phyloP scores from a whole-genome alignment of 2,113 vertebrate genomes.

The Sterrhoptilus dennistouni region DNA sequence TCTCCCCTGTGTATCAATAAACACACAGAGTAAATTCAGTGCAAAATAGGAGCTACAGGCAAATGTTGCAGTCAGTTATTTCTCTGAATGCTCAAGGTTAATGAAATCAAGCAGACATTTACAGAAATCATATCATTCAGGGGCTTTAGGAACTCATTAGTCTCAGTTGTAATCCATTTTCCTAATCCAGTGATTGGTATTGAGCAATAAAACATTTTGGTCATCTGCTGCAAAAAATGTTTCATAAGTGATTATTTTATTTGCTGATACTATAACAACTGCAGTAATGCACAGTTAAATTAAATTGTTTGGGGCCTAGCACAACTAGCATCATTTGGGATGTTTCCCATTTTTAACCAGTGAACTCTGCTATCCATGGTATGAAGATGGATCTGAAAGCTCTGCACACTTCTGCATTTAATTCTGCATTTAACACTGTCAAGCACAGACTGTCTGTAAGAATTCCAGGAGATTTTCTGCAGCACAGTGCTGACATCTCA shows the following conservation, averaged over 20 bases:
- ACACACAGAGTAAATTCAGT: neutral
- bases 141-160: conserved; percentile 22
- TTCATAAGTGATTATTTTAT: neutral
- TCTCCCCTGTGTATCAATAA: neutral
- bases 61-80: neutral
- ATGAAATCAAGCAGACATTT: neutral
- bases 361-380: neutral
- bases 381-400: neutral
- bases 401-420: neutral
- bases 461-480: neutral
- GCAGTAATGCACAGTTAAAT: neutral
- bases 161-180: conserved; percentile 39
- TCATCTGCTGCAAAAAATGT: conserved; percentile 13
- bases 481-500: neutral
- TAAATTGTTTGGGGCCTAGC: neutral
- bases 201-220: neutral
- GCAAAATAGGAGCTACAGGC: neutral
- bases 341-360: neutral
- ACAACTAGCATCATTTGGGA: neutral
- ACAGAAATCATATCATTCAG: neutral
- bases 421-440: neutral
- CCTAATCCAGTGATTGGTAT: conserved; percentile 35
- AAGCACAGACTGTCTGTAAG: neutral
- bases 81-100: neutral
- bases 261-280: neutral